Conservation (phyloP, 2,797 vertebrate species). For the Tapera naevia region DNA sequence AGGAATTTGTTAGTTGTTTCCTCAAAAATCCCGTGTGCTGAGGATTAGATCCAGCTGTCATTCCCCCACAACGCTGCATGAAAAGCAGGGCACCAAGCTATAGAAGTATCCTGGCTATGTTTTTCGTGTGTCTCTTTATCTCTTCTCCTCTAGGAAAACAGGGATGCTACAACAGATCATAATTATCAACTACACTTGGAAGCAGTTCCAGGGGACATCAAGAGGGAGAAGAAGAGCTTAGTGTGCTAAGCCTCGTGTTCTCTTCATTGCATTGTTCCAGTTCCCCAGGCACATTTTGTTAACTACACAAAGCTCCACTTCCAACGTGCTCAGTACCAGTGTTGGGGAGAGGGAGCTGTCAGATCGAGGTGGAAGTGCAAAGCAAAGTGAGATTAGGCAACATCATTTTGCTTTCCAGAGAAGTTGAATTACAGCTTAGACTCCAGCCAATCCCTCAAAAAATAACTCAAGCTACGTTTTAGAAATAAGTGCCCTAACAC, state of each 20-base stretch:
- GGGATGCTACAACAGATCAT: background rate
- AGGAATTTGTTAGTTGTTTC: conserved; percentile 38
- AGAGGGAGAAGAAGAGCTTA: background rate
- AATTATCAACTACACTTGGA: background rate
- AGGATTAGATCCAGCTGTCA: conserved; percentile 35
- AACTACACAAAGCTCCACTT: background rate
- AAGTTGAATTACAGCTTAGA: background rate
- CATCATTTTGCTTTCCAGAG: background rate
- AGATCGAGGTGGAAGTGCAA: background rate
- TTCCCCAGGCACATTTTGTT: background rate
- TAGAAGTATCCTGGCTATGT: background rate
- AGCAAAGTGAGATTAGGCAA: background rate
- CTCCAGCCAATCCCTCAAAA: background rate
- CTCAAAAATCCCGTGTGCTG: background rate
- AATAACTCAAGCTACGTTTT: background rate
- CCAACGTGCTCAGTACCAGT: background rate
- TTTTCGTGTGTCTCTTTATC: background rate
- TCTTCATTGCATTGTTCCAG: background rate
- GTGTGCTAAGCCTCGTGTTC: background rate
- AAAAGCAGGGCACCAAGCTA: background rate
- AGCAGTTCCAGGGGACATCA: background rate
- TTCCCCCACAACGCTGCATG: background rate
- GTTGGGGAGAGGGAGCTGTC: background rate
- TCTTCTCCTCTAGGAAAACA: background rate
- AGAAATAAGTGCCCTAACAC: background rate